Evolutionary conservation across 2,113 vertebrate genomes (phyloP), one percentile per base, ranked within the genome.

Genomic region (Passer domesticus): DNA sequence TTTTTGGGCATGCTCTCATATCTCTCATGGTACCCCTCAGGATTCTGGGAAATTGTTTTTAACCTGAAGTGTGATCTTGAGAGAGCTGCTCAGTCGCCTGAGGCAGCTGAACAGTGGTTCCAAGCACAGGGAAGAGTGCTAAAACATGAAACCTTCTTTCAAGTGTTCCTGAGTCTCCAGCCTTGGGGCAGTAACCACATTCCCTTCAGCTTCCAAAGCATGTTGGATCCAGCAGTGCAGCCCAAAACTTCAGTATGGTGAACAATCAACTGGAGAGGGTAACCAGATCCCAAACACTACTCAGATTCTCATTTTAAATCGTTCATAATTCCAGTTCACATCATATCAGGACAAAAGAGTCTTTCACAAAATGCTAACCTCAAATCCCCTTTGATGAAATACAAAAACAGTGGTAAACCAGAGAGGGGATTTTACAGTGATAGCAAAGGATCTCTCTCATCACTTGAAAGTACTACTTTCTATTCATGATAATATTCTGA

Each of bases 341-440:
- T 47, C 0, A 0, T 27, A 90, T 49, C 24, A 82, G 19, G 21
- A 80, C 69, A 66, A 78, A 49, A 70, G 47, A 53, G 31, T 67
- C 70, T 67, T 90, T 25, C 56, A 74, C 30, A 83, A 75, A 93
- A 82, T 4, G 4, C 43, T 67, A 97, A 82, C 39, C 88, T 95
- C 73, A 89, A 64, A 72, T 91, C 75, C 52, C 35, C 91, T 66
- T 74, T 87, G 72, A 94, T 75, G 39, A 89, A 81, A 84, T 66
- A 56, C 10, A 58, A 79, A 53, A 92, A 35, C 63, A 90, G 37
- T 55, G 88, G 66, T 85, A 93, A 96, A 53, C 53, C 90, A 94
- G 73, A 92, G 49, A 15, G 56, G 49, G 18, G 18, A 50, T 68
- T 96, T 96, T 87, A 89, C 60, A 78, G 37, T 74, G 81, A 72